Evolutionary conservation across 1,140 invertebrate species (phyloP).

Genomic region (Megalonaias nervosa): DNA sequence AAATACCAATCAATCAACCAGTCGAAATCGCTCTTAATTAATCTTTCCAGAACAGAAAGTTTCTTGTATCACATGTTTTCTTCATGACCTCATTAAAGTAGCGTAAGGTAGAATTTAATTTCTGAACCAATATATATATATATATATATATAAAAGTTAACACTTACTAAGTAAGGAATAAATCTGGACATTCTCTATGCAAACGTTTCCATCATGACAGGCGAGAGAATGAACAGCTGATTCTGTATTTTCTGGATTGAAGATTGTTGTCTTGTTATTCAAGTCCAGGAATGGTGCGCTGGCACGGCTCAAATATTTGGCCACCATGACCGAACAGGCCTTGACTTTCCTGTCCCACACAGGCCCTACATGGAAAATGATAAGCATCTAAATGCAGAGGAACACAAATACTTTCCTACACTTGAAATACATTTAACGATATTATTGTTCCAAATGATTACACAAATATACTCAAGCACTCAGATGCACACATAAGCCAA

Average conservation of each 20-base stretch:
- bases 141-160: not conserved
- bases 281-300: constrained; percentile 34
- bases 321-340: constrained; percentile 26
- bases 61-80: too few species aligned
- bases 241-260: constrained; percentile 33
- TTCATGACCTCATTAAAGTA: not conserved
- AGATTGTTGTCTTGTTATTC: constrained; percentile 32
- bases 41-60: too few species aligned
- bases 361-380: constrained; percentile 12
- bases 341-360: constrained; percentile 36
- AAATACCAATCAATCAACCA: too few species aligned
- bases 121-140: not conserved
- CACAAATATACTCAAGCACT: too few species aligned
- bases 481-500: too few species aligned
- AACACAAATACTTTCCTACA: too few species aligned
- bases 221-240: constrained; percentile 38
- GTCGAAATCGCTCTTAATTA: too few species aligned
- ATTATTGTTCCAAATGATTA: too few species aligned
- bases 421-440: too few species aligned
- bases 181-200: constrained; percentile 35
- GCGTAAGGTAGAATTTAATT: not conserved
- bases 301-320: constrained; percentile 30
- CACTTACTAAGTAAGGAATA: constrained; percentile 37
- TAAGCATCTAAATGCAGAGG: not conserved
- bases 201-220: constrained; percentile 32